Base-by-base conservation (phyloP, 2,797 vertebrate species). In the Myotis vivesi region DNA sequence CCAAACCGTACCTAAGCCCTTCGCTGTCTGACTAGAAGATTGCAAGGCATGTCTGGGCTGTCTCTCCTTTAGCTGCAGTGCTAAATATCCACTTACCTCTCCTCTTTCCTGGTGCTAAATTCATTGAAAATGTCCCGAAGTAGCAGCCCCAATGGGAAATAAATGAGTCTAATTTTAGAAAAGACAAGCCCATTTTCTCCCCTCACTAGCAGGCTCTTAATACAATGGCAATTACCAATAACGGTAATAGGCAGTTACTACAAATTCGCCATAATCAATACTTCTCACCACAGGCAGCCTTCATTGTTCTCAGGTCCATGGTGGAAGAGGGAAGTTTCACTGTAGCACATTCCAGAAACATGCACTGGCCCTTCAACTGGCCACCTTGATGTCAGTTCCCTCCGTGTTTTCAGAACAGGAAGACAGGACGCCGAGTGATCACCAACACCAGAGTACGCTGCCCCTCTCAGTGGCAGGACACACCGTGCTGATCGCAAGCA, bases 81-180 rank as follows among this genome's bases (percentile, higher is more conserved):
- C 46, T 90, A 69, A 90, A 69, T 38, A 38, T 49, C 6, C 19
- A 28, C 19, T 46, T 84, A 10, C 28, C 87, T 80, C 33, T 53
- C 36, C 62, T 38, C 62, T 89, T 69, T 62, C 44, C 25, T 53
- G 23, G 28, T 53, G 57, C 59, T 49, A 28, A 55, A 64, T 75
- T 89, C 62, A 46, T 1, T 69, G 17, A 49, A 62, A 87, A 59
- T 68, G 55, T 59, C 53, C 87, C 79, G 59, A 28, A 76, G 46
- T 49, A 77, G 44, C n/a, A 62, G 59, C 20, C 13, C 51, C 87
- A 59, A 0, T 51, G 79, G 49, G 38, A 69, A 62, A 92, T 44
- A 84, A 90, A 86, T 23, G 46, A 30, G 44, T 91, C 73, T 51
- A 30, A 89, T 95, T 92, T 90, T 84, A 82, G 79, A 77, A 62